A percentile compares a stretch with the other conserved stretches of the same genome.
Conservation (phyloP, 2,888 invertebrate species). For the Drosophila trichaetosa region DNA sequence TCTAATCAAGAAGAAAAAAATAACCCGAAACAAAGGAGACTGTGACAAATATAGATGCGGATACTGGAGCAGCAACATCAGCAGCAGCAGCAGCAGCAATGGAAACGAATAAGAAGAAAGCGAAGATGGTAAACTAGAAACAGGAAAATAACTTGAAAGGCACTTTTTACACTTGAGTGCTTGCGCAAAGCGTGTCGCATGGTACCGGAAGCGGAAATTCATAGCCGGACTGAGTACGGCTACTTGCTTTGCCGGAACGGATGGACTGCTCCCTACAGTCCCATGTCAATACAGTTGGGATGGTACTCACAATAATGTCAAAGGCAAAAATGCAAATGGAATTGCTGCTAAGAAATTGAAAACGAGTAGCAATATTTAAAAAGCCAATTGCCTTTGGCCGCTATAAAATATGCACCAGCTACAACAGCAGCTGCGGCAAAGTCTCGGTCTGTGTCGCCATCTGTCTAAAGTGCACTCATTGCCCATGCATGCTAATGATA, state of each 20-base stretch:
- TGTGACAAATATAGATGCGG: constrained; percentile 24
- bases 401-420: constrained; percentile 52
- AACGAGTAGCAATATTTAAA: constrained; percentile 69
- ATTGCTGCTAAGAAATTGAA: constrained; percentile 66
- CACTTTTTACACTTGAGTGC: constrained; percentile 77
- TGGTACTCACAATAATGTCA: constrained; percentile 53
- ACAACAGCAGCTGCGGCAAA: constrained; percentile 16
- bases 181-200: constrained; percentile 64
- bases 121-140: constrained; percentile 58
- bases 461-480: constrained; percentile 53
- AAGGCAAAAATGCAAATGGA: constrained; percentile 69
- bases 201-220: constrained; percentile 77
- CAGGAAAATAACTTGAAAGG: constrained; percentile 75
- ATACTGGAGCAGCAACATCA: constrained; percentile 16
- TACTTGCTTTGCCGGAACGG: constrained; percentile 61
- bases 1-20: constrained; percentile 56
- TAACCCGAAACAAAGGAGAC: constrained; percentile 54
- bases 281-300: constrained; percentile 65
- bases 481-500: constrained; percentile 66
- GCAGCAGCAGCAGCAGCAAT: constrained; percentile 13
- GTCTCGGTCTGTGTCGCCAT: constrained; percentile 5
- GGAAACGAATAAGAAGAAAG: constrained; percentile 19
- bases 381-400: constrained; percentile 49
- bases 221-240: constrained; percentile 67
- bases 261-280: constrained; percentile 43